These are phyloP conservation scores for Dasyurus viverrinus DNA, from an alignment of 2,113 vertebrate genomes.

Conservation along the genomic window DNA sequence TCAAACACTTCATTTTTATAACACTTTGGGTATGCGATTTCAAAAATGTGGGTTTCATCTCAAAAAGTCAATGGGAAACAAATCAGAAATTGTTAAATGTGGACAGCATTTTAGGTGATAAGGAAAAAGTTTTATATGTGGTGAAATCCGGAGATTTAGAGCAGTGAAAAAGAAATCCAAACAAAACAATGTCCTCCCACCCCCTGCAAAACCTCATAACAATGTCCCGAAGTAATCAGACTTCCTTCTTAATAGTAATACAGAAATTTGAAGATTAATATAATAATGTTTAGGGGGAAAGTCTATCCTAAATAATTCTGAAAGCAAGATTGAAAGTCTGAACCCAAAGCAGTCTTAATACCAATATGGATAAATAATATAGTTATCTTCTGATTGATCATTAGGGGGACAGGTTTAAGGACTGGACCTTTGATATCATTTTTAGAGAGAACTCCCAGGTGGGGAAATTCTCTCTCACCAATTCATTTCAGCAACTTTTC, in stretches of 20 bases:
- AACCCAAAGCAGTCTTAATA: fast-evolving
- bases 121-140: conserved; percentile 41
- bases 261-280: not conserved
- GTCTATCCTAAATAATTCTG: not conserved
- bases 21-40: conserved; percentile 78
- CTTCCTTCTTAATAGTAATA: conserved; percentile 8
- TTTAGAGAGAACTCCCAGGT: not conserved
- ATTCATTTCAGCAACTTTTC: not conserved
- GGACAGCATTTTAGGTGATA: conserved; percentile 43
- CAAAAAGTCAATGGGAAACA: conserved; percentile 72
- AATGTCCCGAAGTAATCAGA: conserved; percentile 20
- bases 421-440: not conserved
- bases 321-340: not conserved
- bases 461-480: not conserved
- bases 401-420: not conserved
- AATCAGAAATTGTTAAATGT: conserved; percentile 44
- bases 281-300: not conserved
- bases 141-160: not conserved
- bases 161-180: not conserved
- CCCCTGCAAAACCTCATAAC: not conserved
- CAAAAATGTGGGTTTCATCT: conserved; percentile 72
- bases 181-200: not conserved
- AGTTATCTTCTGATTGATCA: fast-evolving
- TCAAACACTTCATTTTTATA: conserved; percentile 83
- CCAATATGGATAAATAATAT: fast-evolving